These are phyloP conservation scores for Entomobrya proxima DNA, from an alignment of 2,888 invertebrate genomes.

Conservation along the genomic window DNA sequence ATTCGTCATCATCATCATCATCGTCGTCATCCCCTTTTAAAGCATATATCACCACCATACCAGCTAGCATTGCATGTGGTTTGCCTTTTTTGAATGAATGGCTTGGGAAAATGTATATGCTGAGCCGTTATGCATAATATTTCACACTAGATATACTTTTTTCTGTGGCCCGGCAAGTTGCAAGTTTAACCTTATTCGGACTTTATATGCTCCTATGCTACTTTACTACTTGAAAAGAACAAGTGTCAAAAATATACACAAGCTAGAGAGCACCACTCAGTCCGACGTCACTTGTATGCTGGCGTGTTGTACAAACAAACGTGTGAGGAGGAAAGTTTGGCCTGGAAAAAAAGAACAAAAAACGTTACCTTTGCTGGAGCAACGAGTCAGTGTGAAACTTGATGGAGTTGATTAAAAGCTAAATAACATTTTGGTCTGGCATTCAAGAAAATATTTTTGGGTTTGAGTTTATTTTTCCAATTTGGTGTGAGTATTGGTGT, in stretches of 20 bases:
- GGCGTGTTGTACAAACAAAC: too few relatives aligned
- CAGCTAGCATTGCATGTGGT: constrained; percentile 47
- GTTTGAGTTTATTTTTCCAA: too few relatives aligned
- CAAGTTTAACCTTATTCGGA: constrained; percentile 67
- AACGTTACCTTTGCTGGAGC: too few relatives aligned
- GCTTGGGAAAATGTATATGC: background rate
- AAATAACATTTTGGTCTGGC: too few relatives aligned
- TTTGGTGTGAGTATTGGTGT: too few relatives aligned
- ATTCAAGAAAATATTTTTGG: too few relatives aligned
- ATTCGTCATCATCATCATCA: constrained; percentile 59
- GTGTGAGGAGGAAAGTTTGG: too few relatives aligned
- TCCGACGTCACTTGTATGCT: background rate
- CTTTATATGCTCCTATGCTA: too few relatives aligned
- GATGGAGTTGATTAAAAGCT: too few relatives aligned
- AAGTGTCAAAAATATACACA: constrained; percentile 64
- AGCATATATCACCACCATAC: background rate
- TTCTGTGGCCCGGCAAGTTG: constrained; percentile 60
- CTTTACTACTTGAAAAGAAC: constrained; percentile 52
- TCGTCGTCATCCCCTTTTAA: constrained; percentile 39
- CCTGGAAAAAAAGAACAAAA: too few relatives aligned
- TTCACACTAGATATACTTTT: constrained; percentile 50
- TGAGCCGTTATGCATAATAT: constrained; percentile 55
- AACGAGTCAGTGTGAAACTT: too few relatives aligned
- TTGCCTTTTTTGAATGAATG: constrained; percentile 12
- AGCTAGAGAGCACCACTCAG: too few relatives aligned